Conservation (phyloP, 2,888 invertebrate species). For the Chrysolina oricalcia region DNA sequence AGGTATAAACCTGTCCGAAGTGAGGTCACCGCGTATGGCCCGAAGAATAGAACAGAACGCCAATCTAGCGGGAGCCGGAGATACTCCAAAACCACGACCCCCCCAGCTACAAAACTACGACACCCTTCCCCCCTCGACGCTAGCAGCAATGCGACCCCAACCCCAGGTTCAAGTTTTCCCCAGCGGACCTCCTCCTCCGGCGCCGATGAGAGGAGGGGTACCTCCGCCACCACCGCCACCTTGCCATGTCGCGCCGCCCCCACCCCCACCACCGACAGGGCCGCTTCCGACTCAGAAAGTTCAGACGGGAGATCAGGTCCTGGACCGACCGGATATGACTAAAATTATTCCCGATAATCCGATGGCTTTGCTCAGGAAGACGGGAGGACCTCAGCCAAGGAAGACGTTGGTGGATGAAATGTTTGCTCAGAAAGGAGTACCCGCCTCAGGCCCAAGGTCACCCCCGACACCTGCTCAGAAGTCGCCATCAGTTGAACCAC, state of each 20-base stretch:
- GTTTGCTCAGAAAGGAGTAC: slow-evolving; percentile 52
- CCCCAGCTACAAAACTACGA: slow-evolving; percentile 59
- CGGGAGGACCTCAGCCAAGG: slow-evolving; percentile 75
- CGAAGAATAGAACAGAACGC: slow-evolving; percentile 83
- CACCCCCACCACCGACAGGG: slow-evolving; percentile 75
- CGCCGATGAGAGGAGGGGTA: slow-evolving; percentile 57
- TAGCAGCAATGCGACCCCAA: slow-evolving; percentile 78
- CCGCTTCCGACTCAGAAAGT: slow-evolving; percentile 74
- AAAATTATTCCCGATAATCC: slow-evolving; percentile 80
- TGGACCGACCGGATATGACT: slow-evolving; percentile 82
- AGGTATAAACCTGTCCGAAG: slow-evolving; percentile 92
- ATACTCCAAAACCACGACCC: slow-evolving; percentile 72
- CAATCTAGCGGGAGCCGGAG: slow-evolving; percentile 79
- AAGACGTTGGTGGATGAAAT: slow-evolving; percentile 64
- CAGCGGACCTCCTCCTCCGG: slow-evolving; percentile 63
- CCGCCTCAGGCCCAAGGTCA: slow-evolving; percentile 39
- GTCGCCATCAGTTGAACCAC: slow-evolving; percentile 26
- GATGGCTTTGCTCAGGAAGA: slow-evolving; percentile 80
- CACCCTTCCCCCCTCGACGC: slow-evolving; percentile 77
- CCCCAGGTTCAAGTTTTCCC: slow-evolving; percentile 78
- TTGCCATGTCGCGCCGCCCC: slow-evolving; percentile 71
- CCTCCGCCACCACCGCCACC: slow-evolving; percentile 74
- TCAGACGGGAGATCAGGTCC: slow-evolving; percentile 71
- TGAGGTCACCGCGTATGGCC: slow-evolving; percentile 92
- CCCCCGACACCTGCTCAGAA: slow-evolving; percentile 49